phyloP scores from a whole-genome alignment of 1,140 invertebrate species.

The Plodia interpunctella region DNA sequence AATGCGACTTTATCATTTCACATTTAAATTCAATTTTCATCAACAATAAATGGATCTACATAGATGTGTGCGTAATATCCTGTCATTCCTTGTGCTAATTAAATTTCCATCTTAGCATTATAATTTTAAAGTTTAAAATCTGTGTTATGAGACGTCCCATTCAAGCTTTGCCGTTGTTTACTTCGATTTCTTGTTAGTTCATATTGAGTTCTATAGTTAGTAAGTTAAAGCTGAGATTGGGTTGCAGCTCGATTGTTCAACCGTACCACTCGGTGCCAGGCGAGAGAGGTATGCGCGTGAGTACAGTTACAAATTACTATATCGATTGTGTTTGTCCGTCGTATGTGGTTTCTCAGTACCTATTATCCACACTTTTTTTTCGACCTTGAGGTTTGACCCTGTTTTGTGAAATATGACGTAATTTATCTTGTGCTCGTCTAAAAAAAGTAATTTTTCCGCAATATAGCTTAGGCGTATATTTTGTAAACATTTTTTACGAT shows the following conservation, averaged over 20 bases:
- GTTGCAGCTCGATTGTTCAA: neutral
- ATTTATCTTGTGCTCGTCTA: neutral
- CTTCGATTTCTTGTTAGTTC: neutral
- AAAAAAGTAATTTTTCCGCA: neutral
- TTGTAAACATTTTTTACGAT: too few relatives aligned
- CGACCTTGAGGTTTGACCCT: neutral
- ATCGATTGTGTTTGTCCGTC: neutral
- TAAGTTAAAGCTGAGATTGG: neutral
- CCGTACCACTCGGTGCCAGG: neutral
- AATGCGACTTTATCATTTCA: too few relatives aligned
- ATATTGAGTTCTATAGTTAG: neutral
- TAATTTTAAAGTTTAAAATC: neutral
- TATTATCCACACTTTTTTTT: neutral
- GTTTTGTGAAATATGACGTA: neutral
- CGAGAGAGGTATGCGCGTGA: neutral
- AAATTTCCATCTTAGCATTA: neutral
- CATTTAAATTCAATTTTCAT: too few relatives aligned
- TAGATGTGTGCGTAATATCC: neutral
- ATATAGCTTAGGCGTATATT: too few relatives aligned
- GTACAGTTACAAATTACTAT: slow-evolving; percentile 1
- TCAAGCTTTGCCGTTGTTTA: neutral
- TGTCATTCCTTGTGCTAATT: neutral
- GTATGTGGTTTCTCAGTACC: neutral
- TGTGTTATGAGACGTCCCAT: neutral
- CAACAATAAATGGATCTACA: neutral